Percentiles rank a stretch among this genome's conserved stretches.
These are phyloP conservation scores for Pandemis cinnamomeana DNA, from an alignment of 2,888 invertebrate species.

Conservation along the genomic window DNA sequence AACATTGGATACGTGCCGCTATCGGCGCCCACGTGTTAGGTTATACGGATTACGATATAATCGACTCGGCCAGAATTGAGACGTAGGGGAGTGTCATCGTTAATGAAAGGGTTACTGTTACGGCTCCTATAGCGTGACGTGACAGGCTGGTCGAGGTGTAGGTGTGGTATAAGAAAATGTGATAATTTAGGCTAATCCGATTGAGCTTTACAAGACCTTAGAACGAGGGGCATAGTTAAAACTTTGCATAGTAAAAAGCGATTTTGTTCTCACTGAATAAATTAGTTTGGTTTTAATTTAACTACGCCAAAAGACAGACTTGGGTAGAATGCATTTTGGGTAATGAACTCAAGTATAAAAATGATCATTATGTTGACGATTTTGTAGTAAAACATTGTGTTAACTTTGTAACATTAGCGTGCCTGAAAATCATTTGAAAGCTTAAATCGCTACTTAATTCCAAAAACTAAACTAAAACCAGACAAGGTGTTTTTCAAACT, in stretches of 20 bases:
- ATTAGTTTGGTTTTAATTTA: too few relatives aligned
- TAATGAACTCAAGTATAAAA: too few relatives aligned
- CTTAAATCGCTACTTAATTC: background rate
- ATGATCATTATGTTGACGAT: too few relatives aligned
- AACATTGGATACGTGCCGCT: slow-evolving; percentile 44
- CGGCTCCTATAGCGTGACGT: background rate
- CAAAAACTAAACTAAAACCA: background rate
- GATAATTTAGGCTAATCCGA: too few relatives aligned
- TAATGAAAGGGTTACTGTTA: slow-evolving; percentile 30
- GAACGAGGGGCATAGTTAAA: too few relatives aligned
- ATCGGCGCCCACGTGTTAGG: slow-evolving; percentile 53
- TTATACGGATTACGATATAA: slow-evolving; percentile 65
- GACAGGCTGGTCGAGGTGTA: background rate
- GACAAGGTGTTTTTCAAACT: background rate
- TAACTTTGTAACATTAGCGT: background rate
- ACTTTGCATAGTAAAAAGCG: too few relatives aligned
- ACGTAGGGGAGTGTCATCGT: slow-evolving; percentile 25
- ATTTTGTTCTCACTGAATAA: too few relatives aligned
- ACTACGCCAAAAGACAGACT: too few relatives aligned
- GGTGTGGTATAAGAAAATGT: too few relatives aligned
- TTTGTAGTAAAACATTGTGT: too few relatives aligned
- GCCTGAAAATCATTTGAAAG: background rate
- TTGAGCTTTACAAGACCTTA: too few relatives aligned
- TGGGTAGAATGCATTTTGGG: too few relatives aligned
- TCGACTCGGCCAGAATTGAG: slow-evolving; percentile 47